Conservation (phyloP, 2,888 invertebrate species). For the Hipparchia semele region DNA sequence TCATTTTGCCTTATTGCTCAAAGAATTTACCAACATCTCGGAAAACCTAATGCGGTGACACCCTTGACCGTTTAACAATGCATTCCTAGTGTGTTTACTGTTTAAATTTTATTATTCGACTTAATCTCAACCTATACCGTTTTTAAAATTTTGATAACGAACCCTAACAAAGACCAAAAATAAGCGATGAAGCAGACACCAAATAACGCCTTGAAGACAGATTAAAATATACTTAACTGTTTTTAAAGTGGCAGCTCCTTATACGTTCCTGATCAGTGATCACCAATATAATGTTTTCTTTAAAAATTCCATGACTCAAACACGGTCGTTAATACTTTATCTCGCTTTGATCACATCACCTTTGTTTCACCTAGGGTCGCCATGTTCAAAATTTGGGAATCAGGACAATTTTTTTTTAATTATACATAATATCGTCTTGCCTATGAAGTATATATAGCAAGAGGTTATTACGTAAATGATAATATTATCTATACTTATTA, state of each 20-base stretch:
- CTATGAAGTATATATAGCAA: too few species aligned
- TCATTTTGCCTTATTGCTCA: too few species aligned
- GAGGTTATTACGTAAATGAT: too few species aligned
- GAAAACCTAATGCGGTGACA: too few species aligned
- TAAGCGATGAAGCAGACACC: neutral
- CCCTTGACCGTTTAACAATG: too few species aligned
- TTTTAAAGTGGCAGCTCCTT: slow-evolving; percentile 1
- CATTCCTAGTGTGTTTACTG: too few species aligned
- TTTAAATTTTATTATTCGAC: too few species aligned
- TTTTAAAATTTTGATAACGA: neutral
- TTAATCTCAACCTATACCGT: too few species aligned
- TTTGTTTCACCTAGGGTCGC: slow-evolving; percentile 25
- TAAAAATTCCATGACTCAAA: slow-evolving; percentile 1
- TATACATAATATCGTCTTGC: too few species aligned
- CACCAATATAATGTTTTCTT: slow-evolving; percentile 9
- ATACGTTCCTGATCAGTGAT: slow-evolving; percentile 5
- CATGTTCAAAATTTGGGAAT: neutral
- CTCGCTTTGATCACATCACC: slow-evolving; percentile 27
- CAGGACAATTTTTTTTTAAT: neutral
- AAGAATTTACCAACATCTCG: too few species aligned
- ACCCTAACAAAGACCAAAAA: neutral
- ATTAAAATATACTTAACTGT: slow-evolving; percentile 1
- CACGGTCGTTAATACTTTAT: slow-evolving; percentile 23
- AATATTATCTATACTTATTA: too few species aligned
- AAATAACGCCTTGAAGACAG: neutral